Percentiles rank a stretch among this genome's conserved stretches.
Conservation (phyloP, 2,888 invertebrate genomes). For the Drosophila siamana region DNA sequence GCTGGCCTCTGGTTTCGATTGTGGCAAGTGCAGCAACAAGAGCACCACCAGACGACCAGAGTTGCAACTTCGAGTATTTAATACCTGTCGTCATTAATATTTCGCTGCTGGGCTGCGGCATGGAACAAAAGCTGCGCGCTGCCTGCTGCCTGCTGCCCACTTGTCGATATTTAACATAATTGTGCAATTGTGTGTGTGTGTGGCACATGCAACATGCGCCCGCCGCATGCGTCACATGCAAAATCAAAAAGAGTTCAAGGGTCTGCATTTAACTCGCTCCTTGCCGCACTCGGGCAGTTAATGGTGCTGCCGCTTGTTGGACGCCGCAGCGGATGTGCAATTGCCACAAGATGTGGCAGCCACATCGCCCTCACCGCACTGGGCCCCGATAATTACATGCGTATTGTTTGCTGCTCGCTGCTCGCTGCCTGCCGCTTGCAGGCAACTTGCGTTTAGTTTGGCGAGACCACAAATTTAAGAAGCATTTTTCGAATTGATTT, state of each 20-base stretch:
- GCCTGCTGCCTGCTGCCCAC: conserved; percentile 59
- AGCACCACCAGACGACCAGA: background rate
- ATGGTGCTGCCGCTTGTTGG: conserved; percentile 39
- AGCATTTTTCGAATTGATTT: background rate
- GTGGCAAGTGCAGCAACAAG: conserved; percentile 39
- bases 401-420: background rate
- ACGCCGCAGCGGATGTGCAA: conserved; percentile 58
- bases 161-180: conserved; percentile 84
- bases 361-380: background rate
- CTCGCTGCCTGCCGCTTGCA: background rate
- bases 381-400: conserved; percentile 1
- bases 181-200: conserved; percentile 71
- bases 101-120: conserved; percentile 32
- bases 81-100: conserved; percentile 69
- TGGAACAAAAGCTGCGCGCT: conserved; percentile 64
- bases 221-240: conserved; percentile 6
- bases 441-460: background rate
- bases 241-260: conserved; percentile 79
- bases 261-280: conserved; percentile 63
- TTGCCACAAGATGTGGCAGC: conserved; percentile 39
- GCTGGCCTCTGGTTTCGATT: conserved; percentile 44
- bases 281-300: conserved; percentile 53
- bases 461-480: background rate
- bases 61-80: conserved; percentile 67
- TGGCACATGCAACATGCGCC: background rate